These are phyloP conservation scores for Herpetotheres cachinnans DNA, from an alignment of 2,113 vertebrate species.

Conservation along the genomic window DNA sequence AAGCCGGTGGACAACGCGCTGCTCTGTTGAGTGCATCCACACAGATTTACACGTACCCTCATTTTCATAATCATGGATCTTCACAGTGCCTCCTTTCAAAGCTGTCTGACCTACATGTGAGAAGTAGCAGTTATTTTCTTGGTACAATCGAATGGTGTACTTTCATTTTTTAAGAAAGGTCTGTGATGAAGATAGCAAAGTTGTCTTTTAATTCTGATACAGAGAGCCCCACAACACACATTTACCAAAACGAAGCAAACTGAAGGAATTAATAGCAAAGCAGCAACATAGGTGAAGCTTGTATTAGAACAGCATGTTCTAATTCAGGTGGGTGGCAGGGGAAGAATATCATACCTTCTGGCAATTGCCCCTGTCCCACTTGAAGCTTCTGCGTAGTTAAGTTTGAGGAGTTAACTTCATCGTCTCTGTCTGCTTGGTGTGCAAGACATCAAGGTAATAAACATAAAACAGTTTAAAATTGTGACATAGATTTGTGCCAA, in stretches of 20 bases:
- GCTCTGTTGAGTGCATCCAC: neutral
- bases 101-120: neutral
- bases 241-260: neutral
- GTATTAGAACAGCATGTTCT: neutral
- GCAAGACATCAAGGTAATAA: neutral
- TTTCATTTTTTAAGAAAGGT: neutral
- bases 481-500: neutral
- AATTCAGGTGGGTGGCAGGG: neutral
- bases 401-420: neutral
- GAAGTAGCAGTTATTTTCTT: neutral
- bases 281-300: neutral
- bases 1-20: neutral
- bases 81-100: conserved; percentile 17
- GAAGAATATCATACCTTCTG: neutral
- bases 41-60: neutral
- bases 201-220: neutral
- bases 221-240: neutral
- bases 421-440: neutral
- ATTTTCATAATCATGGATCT: neutral
- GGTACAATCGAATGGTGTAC: neutral
- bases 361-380: neutral
- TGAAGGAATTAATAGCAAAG: neutral
- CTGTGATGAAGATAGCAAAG: neutral
- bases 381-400: neutral
- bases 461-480: neutral